Base-by-base conservation (phyloP, 2,797 vertebrate species). In the Urosaurus nigricauda region DNA sequence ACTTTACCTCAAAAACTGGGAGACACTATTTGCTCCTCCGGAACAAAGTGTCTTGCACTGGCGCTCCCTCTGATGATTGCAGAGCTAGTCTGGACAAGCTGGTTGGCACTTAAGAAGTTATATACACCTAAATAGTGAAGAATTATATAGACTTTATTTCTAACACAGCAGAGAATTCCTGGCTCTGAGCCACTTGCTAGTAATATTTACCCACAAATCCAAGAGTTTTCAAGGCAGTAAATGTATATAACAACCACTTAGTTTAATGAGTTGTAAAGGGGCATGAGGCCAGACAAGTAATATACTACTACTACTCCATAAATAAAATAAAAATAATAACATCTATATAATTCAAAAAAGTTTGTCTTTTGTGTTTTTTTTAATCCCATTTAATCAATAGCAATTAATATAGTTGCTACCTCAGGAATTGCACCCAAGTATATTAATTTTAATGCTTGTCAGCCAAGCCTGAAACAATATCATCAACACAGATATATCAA, bases 391-490 rank as follows among this genome's bases (percentile, higher is more conserved):
- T 93, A 92, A 93, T 94, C 90, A 94, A n/a, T 90, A 89, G 35
- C 83, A 90, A 86, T 47, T 77, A 90, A 90, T 21, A 83, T 92
- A 92, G 82, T 75, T 75, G 92, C 84, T 91, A 88, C 85, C 83
- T 79, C 77, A 87, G 77, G 63, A 91, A 94, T 92, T 93, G 74
- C 32, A 81, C 0, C 87, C 53, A 86, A 93, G 84, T 90, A 65
- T 65, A 63, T 94, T 93, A 24, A 85, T 95, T 95, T 93, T 87
- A 91, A 94, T 0, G 3, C 47, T 75, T 90, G 83, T 85, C 88
- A 94, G 60, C 60, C 91, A 91, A 93, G 86, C 92, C 85, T 91
- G 79, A 95, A 96, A 94, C 40, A 92, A 24, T 94, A 88, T 83
- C 29, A 91, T 65, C 89, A 90, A 83, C 83, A 47, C 51, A 0